Base-by-base conservation (phyloP, 2,113 vertebrate genomes). In the Monopterus albus region DNA sequence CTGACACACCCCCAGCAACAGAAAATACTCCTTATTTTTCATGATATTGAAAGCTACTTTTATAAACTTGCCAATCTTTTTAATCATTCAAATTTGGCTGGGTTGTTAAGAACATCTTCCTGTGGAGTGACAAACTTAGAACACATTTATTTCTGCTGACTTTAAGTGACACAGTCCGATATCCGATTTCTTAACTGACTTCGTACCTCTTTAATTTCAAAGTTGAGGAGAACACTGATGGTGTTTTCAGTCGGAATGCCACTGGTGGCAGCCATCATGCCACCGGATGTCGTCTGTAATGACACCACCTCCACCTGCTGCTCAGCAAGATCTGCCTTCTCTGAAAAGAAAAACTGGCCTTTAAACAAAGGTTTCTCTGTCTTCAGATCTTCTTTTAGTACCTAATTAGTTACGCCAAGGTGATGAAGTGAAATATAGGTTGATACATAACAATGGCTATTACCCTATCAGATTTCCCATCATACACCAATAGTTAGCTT, bases 121-220 rank as follows among this genome's bases (percentile, higher is more conserved):
- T n/a, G n/a, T n/a, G n/a, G n/a, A n/a, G n/a, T n/a, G n/a, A n/a
- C n/a, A n/a, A n/a, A n/a, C n/a, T n/a, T n/a, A n/a, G n/a, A n/a
- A n/a, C n/a, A n/a, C n/a, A n/a, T n/a, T n/a, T n/a, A n/a, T n/a
- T n/a, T n/a, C n/a, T n/a, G n/a, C n/a, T n/a, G n/a, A n/a, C n/a
- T n/a, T n/a, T n/a, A n/a, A n/a, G n/a, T n/a, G n/a, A n/a, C n/a
- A n/a, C n/a, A n/a, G n/a, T n/a, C n/a, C n/a, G n/a, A n/a, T n/a
- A n/a, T n/a, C n/a, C n/a, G n/a, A n/a, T n/a, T n/a, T n/a, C n/a
- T n/a, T n/a, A n/a, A n/a, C n/a, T 31, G 11, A 5, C 33, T 14
- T 78, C 38, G 10, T 38, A 98, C 97, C 95, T 97, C 92, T 87
- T 93, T 94, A 58, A 99, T 95, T 93, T 97, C 95, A 88, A 98